Base-by-base conservation (phyloP, 2,113 vertebrate species). In the Malurus elegans region DNA sequence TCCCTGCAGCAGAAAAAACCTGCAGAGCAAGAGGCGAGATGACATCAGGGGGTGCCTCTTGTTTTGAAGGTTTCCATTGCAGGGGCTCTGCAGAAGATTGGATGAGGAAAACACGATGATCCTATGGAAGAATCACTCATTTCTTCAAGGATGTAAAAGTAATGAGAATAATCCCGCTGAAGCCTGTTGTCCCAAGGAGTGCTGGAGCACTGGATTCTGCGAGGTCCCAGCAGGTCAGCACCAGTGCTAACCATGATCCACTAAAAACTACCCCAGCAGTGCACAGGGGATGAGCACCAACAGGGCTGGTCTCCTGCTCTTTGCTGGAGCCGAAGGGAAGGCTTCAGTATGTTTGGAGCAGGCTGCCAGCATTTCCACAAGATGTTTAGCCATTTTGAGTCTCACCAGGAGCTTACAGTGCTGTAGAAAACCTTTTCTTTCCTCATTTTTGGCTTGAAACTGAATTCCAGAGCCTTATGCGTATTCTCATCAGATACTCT, bases 191-290 rank as follows among this genome's bases (percentile, higher is more conserved):
- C 32, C 20, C 57, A 74, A 36, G 21, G 4, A 57, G n/a, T 2
- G 5, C 58, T 48, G 42, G 83, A 31, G n/a, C 0, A 2, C 23
- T 54, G 36, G 45, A 45, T 48, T 87, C 6, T 1, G 26, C 0
- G 0, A 69, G 40, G 34, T 57, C 21, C 25, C 58, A 47, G 34
- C 14, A 62, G 48, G 29, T 71, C 40, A 50, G 79, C 24, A 38
- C 16, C 38, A 42, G 11, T 2, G 15, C 47, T 38, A 10, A 38
- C 38, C 38, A 38, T 38, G 38, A 38, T 38, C 38, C 10, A 11
- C 38, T 38, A 38, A 38, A 38, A 38, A 84, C 51, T 78, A 80
- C 14, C 8, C 15, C 16, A 50, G 50, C 4, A 40, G 3, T 5
- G 21, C 56, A 44, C 24, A 82, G 45, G 5, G 6, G 26, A 12